Evolutionary conservation across 2,888 invertebrate species (phyloP).

Genomic region (Siphlonurus alternatus): DNA sequence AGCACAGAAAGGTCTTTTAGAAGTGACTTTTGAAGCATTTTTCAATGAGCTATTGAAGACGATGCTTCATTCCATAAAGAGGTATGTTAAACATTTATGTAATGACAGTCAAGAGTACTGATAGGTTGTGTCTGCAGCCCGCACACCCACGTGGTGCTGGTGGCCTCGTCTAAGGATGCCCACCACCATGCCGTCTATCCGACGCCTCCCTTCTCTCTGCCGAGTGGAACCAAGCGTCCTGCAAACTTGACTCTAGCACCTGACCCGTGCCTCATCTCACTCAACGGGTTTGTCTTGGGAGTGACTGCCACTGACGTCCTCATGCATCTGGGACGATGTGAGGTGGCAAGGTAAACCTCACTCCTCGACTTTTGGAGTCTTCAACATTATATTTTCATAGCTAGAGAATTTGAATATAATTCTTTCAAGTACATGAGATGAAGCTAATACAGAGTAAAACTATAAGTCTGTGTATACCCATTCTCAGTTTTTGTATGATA

Average conservation of each 20-base stretch:
- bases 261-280: conserved; percentile 63
- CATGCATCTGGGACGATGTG: conserved; percentile 48
- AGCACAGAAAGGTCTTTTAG: conserved; percentile 40
- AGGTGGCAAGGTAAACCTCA: conserved; percentile 31
- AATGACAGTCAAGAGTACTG: not conserved
- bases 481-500: not conserved
- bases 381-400: too few species aligned
- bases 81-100: conserved; percentile 28
- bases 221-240: conserved; percentile 1
- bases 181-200: conserved; percentile 69
- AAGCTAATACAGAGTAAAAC: too few species aligned
- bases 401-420: too few species aligned
- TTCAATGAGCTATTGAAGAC: conserved; percentile 54
- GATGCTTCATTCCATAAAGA: conserved; percentile 41
- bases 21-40: conserved; percentile 51
- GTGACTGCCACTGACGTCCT: conserved; percentile 69
- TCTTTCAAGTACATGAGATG: too few species aligned
- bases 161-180: conserved; percentile 60
- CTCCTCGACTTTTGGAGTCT: too few species aligned
- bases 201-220: conserved; percentile 51
- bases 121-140: conserved; percentile 27
- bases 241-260: conserved; percentile 50
- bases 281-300: conserved; percentile 61
- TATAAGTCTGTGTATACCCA: too few species aligned
- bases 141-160: conserved; percentile 52